Evolutionary conservation across 2,113 vertebrate species (phyloP), one percentile per base, ranked within the genome.

Genomic region (Phainopepla nitens): DNA sequence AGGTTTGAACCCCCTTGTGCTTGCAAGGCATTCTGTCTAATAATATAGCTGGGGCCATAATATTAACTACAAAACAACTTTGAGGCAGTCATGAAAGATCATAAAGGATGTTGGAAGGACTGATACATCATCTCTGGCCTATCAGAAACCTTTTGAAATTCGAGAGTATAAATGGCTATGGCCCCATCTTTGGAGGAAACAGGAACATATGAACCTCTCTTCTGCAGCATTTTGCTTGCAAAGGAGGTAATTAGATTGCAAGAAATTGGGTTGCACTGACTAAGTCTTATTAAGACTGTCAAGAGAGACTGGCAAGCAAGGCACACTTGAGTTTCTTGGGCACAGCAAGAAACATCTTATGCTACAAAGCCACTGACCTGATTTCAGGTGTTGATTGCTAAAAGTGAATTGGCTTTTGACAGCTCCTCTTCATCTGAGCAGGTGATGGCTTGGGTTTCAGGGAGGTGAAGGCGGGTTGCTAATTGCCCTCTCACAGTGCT

Each of bases 351-450:
- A 82, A 95, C 35, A 28, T 49, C 57, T 84, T 83, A 41, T 15
- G 2, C 47, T 94, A 83, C 29, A 1, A 45, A 95, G 65, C 57
- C 61, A 68, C 75, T 95, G 94, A 87, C 80, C 88, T 90, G 51
- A 75, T 94, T 95, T 90, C 53, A 90, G 62, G 50, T 77, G 86
- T 17, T 93, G 64, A 84, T 56, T 83, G 61, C 64, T 57, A 71
- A 65, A 84, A 94, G 39, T 47, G 89, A 86, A 65, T 21, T 95
- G 66, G 42, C 53, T 93, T 96, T 89, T 95, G 91, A 96, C 58
- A 90, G 87, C 41, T 95, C 68, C 58, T 93, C 78, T 96, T 96
- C 61, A n/a, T 93, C 75, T 69, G 22, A 91, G 65, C 65, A 39
- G 61, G 54, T 20, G 82, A 88, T 71, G 86, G 44, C 42, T 80